A percentile compares a stretch with the other conserved stretches of the same genome.
These are phyloP conservation scores for Phylloscopus trochilus DNA, from an alignment of 2,113 vertebrate species.

Conservation along the genomic window DNA sequence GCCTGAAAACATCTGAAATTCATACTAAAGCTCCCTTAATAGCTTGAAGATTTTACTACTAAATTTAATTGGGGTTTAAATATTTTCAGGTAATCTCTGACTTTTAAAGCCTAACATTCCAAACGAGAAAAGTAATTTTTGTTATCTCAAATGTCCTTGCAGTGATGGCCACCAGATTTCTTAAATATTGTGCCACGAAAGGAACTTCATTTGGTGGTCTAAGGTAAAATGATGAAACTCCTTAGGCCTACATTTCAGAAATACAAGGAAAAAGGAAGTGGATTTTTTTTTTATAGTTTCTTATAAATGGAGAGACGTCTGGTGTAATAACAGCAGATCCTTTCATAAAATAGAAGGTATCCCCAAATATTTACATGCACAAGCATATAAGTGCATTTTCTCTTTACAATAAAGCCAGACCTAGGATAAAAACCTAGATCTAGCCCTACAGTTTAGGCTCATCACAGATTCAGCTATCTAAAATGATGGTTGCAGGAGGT, in stretches of 20 bases:
- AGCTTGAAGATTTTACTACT: not conserved
- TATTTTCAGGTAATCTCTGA: not conserved
- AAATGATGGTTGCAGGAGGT: not conserved
- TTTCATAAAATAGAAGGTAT: not conserved
- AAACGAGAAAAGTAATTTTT: not conserved
- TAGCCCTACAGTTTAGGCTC: not conserved
- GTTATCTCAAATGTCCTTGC: not conserved
- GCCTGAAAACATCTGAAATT: not conserved
- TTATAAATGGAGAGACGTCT: not conserved
- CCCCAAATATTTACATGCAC: not conserved
- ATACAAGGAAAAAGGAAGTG: not conserved
- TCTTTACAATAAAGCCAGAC: not conserved
- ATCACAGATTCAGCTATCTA: not conserved
- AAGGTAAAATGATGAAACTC: not conserved
- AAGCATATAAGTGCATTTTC: not conserved
- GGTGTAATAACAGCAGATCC: not conserved
- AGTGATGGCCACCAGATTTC: not conserved
- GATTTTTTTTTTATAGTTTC: not conserved
- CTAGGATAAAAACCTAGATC: not conserved
- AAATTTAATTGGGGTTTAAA: not conserved
- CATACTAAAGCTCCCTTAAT: not conserved
- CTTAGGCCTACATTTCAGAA: not conserved
- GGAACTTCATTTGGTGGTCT: not conserved
- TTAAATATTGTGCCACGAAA: not conserved
- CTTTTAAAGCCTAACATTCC: not conserved